Evolutionary conservation across 1,140 invertebrate species (phyloP).

Genomic region (Dysdera silvatica): DNA sequence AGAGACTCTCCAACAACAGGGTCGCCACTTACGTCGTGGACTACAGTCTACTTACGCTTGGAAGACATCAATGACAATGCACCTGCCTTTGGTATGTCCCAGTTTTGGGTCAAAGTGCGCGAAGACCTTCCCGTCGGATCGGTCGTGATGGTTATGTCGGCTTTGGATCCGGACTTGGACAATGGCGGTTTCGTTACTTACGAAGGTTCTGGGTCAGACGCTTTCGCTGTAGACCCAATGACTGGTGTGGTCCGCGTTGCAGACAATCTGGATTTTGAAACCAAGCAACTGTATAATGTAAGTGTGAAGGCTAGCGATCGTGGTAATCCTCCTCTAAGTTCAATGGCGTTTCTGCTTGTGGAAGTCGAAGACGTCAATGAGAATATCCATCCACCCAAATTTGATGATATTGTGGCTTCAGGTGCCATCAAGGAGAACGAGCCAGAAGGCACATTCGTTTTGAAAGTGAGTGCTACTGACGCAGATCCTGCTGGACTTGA

Average conservation of each 20-base stretch:
- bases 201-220: constrained; percentile 8
- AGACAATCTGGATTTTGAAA: constrained; percentile 48
- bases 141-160: constrained; percentile 72
- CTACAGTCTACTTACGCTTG: constrained; percentile 63
- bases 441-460: constrained; percentile 62
- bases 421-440: constrained; percentile 61
- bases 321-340: constrained; percentile 28
- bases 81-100: constrained; percentile 57
- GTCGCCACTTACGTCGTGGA: constrained; percentile 59
- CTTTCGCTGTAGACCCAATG: constrained; percentile 27
- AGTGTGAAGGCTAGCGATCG: constrained; percentile 32
- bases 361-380: constrained; percentile 36
- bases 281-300: constrained; percentile 33
- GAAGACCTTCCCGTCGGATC: constrained; percentile 84
- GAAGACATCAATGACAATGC: constrained; percentile 88
- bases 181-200: constrained; percentile 63
- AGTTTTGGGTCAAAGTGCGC: constrained; percentile 67
- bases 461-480: constrained; percentile 68
- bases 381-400: constrained; percentile 63
- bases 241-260: constrained; percentile 28
- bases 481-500: constrained; percentile 63
- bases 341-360: constrained; percentile 27
- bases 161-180: constrained; percentile 77
- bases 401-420: constrained; percentile 66
- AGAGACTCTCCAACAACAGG: constrained; percentile 54